Evolutionary conservation across 1,140 invertebrate genomes (phyloP).

Genomic region (Bemisia tabaci): DNA sequence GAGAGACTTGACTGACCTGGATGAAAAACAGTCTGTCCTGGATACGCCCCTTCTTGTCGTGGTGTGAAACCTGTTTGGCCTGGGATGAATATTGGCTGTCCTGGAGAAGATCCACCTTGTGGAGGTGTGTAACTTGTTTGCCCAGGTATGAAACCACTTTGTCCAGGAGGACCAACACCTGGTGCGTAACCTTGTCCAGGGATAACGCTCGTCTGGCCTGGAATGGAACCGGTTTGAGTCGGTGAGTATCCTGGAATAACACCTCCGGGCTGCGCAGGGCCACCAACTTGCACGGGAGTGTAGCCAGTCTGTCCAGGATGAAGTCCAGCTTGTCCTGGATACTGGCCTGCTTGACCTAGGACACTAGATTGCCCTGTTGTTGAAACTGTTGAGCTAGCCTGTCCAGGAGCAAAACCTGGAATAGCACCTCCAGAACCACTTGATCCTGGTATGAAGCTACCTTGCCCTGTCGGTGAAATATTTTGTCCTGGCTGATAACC

Average conservation of each 20-base stretch:
- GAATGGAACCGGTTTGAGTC: background rate
- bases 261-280: background rate
- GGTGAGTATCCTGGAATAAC: background rate
- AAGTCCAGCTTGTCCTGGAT: background rate
- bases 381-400: too few relatives aligned
- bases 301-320: background rate
- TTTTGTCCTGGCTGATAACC: conserved; percentile 1
- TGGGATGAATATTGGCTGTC: background rate
- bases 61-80: background rate
- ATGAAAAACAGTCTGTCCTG: background rate
- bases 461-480: background rate
- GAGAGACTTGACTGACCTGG: background rate
- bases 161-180: background rate
- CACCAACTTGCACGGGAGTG: background rate
- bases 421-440: too few relatives aligned
- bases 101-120: background rate
- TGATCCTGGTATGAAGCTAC: background rate
- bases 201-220: background rate
- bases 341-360: background rate
- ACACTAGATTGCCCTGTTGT: background rate
- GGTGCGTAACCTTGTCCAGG: background rate
- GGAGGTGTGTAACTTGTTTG: background rate
- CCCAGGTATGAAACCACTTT: background rate
- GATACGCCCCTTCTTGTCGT: background rate
- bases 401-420: too few relatives aligned